Percentiles rank a stretch among this genome's conserved stretches.
Conservation (phyloP, 2,113 vertebrate species). For the Gobius niger region DNA sequence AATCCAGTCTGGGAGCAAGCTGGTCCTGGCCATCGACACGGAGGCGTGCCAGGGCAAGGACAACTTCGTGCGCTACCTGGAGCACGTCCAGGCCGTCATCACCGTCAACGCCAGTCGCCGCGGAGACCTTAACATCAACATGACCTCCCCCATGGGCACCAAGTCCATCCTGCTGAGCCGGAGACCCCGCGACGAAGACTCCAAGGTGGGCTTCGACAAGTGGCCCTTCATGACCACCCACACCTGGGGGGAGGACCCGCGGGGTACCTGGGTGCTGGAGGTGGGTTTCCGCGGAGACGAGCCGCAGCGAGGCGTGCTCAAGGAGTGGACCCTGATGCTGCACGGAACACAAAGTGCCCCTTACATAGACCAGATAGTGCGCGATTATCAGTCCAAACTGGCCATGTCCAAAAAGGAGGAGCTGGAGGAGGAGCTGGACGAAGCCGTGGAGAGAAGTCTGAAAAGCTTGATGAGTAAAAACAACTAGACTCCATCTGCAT, state of each 20-base stretch:
- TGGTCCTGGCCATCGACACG: constrained; percentile 85
- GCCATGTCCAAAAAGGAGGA: constrained; percentile 99
- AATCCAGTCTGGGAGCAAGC: constrained; percentile 85
- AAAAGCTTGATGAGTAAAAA: constrained; percentile 93
- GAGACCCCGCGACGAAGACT: constrained; percentile 91
- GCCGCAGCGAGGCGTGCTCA: constrained; percentile 88
- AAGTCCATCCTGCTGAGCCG: constrained; percentile 96
- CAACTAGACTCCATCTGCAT: constrained; percentile 76
- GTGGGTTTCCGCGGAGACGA: constrained; percentile 85
- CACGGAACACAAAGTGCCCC: constrained; percentile 98
- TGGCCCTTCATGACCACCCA: constrained; percentile 99
- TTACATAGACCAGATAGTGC: constrained; percentile 97
- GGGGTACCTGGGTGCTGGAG: constrained; percentile 94
- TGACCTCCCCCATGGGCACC: constrained; percentile 98
- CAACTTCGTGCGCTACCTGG: constrained; percentile 97
- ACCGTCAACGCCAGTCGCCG: constrained; percentile 91
- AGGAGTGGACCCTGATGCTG: constrained; percentile 98
- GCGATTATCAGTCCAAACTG: constrained; percentile 98
- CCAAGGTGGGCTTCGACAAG: constrained; percentile 98
- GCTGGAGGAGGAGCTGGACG: constrained; percentile 96
- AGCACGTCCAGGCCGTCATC: constrained; percentile 95
- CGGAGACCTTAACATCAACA: constrained; percentile 96
- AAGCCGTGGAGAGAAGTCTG: constrained; percentile 95
- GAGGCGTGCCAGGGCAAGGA: constrained; percentile 93
- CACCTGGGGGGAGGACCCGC: constrained; percentile 97